These are phyloP conservation scores for Halcyon leucocephala DNA, from an alignment of 2,797 vertebrate species.

Conservation along the genomic window DNA sequence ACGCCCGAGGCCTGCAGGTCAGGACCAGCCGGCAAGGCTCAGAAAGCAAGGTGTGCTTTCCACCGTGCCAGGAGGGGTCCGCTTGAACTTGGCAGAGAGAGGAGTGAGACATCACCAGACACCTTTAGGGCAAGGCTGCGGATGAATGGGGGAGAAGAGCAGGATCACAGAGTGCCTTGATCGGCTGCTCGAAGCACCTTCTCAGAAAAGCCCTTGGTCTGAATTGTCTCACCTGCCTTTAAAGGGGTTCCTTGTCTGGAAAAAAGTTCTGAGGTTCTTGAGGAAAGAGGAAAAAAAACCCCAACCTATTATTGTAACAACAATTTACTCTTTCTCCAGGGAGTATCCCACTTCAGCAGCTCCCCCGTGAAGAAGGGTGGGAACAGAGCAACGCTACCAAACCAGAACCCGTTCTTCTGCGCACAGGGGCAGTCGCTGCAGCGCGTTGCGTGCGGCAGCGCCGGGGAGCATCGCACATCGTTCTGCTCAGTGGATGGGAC, in stretches of 20 bases:
- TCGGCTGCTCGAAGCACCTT: background rate
- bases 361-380: background rate
- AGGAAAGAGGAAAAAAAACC: background rate
- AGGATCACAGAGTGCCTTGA: background rate
- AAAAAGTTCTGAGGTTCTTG: background rate
- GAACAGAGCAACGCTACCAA: background rate
- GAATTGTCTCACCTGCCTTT: background rate
- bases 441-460: rapidly evolving
- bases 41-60: background rate
- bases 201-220: background rate
- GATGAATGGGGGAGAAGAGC: background rate
- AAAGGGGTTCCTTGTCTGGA: background rate
- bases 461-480: background rate
- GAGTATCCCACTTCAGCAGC: background rate
- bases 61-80: background rate
- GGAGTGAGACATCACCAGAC: background rate
- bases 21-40: background rate
- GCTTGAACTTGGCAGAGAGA: background rate
- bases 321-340: background rate
- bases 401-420: background rate
- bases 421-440: background rate
- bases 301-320: background rate
- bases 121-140: background rate
- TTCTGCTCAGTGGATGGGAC: background rate
- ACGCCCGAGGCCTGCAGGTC: background rate